Percentiles rank a stretch among this genome's conserved stretches.
Evolutionary conservation across 1,140 invertebrate species (phyloP).

Genomic region (Leptopilina clavipes): DNA sequence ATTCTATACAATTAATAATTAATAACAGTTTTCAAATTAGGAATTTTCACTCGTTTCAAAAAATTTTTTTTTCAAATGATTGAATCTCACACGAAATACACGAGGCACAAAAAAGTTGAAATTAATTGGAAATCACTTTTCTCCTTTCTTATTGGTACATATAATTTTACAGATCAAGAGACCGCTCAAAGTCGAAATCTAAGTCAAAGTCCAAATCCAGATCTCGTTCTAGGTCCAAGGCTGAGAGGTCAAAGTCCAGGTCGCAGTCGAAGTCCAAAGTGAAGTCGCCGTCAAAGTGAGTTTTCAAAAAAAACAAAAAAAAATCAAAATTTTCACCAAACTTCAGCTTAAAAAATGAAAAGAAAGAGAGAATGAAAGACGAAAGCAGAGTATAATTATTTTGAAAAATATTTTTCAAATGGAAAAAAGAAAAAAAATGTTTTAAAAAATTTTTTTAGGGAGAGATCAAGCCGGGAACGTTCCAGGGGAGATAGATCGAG

Average conservation of each 20-base stretch:
- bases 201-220: conserved; percentile 78
- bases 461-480: conserved; percentile 72
- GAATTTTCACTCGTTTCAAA: conserved; percentile 30
- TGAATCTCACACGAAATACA: conserved; percentile 46
- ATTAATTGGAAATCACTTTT: conserved; percentile 56
- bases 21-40: conserved; percentile 32
- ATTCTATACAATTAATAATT: neutral
- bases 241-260: conserved; percentile 77
- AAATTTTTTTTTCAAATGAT: conserved; percentile 36
- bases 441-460: conserved; percentile 60
- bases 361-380: conserved; percentile 48
- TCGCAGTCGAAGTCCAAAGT: conserved; percentile 77
- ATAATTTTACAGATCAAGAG: conserved; percentile 77
- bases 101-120: conserved; percentile 40
- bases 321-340: neutral
- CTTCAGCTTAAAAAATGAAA: conserved; percentile 30
- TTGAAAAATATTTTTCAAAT: conserved; percentile 13
- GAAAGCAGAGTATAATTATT: conserved; percentile 47
- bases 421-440: neutral
- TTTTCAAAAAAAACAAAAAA: conserved; percentile 43
- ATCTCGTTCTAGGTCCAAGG: conserved; percentile 76
- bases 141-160: conserved; percentile 56
- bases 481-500: conserved; percentile 72
- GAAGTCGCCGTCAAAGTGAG: conserved; percentile 75
- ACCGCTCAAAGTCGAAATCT: conserved; percentile 77